Evolutionary conservation across 2,888 invertebrate species (phyloP), one percentile per base, ranked within the genome.

Genomic region (Elmis aenea): DNA sequence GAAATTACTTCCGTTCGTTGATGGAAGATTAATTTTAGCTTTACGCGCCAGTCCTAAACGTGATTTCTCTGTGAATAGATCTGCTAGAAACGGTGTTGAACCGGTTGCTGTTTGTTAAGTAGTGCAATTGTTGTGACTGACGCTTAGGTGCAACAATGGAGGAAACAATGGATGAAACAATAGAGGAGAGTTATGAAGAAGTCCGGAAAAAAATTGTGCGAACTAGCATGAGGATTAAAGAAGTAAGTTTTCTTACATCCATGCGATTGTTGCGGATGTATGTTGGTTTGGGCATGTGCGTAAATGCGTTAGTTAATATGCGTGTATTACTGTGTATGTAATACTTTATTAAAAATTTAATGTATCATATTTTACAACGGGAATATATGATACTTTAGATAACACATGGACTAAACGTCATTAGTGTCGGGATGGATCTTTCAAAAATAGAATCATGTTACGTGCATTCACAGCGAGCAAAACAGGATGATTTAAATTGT

Each of bases 171-270:
- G 77, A 76, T 74, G 79, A 79, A 68, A 81, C 80, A 57, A 76
- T 81, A 64, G 81, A 81, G 69, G 81, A 81, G 67, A 70, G 73
- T 55, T 80, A 78, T 73, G 79, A 80, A 69, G 76, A 74, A 64
- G 77, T 79, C 71, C 76, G 77, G 67, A 75, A 80, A 65, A 81
- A 80, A 71, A 74, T 79, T 69, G 75, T 79, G 67, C 74, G 78
- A 71, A 79, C 75, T 63, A 80, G 73, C 71, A 74, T 78, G 71
- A 80, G 78, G 73, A 81, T 81, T 67, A 75, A 81, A 73, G 81
- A 81, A 77, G 81, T 81, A 76, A 77, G 77, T 65, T 33, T 26
- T n/a, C n/a, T n/a, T n/a, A n/a, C n/a, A n/a, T n/a, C n/a, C n/a
- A n/a, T n/a, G n/a, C 18, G 18, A 18, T 18, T 5, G 5, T 18